A percentile compares a stretch with the other conserved stretches of the same genome.
These are phyloP conservation scores for Rhinophrynus dorsalis DNA, from an alignment of 2,797 vertebrate species.

Conservation along the genomic window DNA sequence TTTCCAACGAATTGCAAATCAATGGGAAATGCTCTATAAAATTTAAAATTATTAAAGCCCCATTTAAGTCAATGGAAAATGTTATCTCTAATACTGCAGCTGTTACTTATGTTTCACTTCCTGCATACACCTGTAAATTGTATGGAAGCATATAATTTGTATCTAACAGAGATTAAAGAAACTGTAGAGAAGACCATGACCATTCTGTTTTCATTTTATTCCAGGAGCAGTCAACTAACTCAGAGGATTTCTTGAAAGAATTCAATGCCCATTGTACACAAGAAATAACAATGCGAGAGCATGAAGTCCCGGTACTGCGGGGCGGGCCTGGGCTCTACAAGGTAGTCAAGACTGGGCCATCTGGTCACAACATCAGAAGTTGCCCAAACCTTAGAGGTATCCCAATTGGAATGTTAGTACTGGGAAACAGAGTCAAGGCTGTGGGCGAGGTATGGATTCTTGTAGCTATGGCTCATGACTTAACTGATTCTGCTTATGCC, in stretches of 20 bases:
- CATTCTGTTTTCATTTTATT: conserved; percentile 75
- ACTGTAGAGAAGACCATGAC: too few relatives aligned
- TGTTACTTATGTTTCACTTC: too few relatives aligned
- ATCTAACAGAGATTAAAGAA: too few relatives aligned
- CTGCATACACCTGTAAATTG: too few relatives aligned
- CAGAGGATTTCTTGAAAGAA: conserved; percentile 94
- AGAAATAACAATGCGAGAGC: conserved; percentile 87
- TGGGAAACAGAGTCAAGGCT: conserved; percentile 99
- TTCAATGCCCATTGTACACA: conserved; percentile 89
- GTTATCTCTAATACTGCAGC: too few relatives aligned
- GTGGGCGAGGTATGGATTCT: conserved; percentile 96
- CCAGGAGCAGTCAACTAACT: conserved; percentile 91
- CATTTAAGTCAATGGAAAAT: too few relatives aligned
- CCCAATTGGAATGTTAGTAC: conserved; percentile 99
- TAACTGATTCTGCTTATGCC: conserved; percentile 69
- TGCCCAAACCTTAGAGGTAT: conserved; percentile 99
- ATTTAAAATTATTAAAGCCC: too few relatives aligned
- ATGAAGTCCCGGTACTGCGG: conserved; percentile 86
- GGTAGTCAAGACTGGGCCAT: conserved; percentile 99
- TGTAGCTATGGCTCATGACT: conserved; percentile 85
- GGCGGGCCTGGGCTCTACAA: conserved; percentile 98
- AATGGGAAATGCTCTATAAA: too few relatives aligned
- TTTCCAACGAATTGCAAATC: too few relatives aligned
- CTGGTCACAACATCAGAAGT: conserved; percentile 99
- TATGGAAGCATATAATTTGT: too few relatives aligned